Conservation (phyloP, 2,113 vertebrate species). For the Trachemys scripta region DNA sequence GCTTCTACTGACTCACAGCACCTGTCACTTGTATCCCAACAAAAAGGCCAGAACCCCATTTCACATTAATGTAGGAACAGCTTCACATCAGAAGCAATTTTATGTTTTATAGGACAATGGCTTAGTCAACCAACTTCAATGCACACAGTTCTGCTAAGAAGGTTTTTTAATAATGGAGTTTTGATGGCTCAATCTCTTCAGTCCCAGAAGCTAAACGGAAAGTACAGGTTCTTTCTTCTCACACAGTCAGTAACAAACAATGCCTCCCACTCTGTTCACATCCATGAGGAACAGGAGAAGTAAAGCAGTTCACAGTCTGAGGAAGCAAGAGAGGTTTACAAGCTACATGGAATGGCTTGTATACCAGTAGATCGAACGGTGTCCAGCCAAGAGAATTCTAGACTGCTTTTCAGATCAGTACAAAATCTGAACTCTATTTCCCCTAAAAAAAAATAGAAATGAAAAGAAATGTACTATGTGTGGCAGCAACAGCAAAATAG, state of each 20-base stretch:
- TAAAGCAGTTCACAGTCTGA: background rate
- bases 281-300: background rate
- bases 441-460: conserved; percentile 42
- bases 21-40: background rate
- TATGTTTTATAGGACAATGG: background rate
- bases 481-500: background rate
- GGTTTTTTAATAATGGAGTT: background rate
- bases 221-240: conserved; percentile 20
- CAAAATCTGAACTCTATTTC: conserved; percentile 66
- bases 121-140: background rate
- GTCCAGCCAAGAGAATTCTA: conserved; percentile 76
- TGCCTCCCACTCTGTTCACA: background rate
- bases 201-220: conserved; percentile 31
- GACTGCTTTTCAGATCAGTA: conserved; percentile 65
- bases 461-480: background rate
- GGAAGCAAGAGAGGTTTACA: conserved; percentile 44
- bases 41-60: background rate
- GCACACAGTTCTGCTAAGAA: background rate
- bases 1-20: background rate
- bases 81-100: background rate
- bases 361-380: conserved; percentile 55
- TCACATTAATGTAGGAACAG: background rate
- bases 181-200: background rate
- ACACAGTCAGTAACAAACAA: conserved; percentile 32
- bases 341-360: conserved; percentile 75